A percentile compares a stretch with the other conserved stretches of the same genome.
These are phyloP conservation scores for Ephydatia muelleri DNA, from an alignment of 37 sponge, comb jelly and placozoan genomes.

Conservation along the genomic window DNA sequence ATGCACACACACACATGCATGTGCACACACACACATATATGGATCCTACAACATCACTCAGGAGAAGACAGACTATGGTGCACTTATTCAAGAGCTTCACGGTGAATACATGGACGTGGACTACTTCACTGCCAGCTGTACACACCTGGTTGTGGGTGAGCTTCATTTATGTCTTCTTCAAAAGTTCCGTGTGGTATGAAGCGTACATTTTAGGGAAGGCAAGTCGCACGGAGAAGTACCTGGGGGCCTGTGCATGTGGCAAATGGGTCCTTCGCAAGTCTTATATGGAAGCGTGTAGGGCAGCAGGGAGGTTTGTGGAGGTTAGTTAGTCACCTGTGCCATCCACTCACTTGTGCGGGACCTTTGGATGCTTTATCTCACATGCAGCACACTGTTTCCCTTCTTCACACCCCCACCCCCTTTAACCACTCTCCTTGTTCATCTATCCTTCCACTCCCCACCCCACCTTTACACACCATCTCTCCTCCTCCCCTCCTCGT, in stretches of 20 bases:
- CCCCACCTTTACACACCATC: not conserved
- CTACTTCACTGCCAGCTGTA: slow-evolving; percentile 68
- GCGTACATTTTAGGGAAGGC: slow-evolving; percentile 47
- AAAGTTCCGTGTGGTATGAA: not conserved
- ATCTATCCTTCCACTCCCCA: not conserved
- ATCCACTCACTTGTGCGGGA: no score
- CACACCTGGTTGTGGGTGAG: slow-evolving; percentile 78
- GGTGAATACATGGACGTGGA: slow-evolving; percentile 61
- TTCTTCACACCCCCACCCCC: no score
- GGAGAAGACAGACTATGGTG: slow-evolving; percentile 75
- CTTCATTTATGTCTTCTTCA: no score
- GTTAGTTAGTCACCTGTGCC: slow-evolving; percentile 6
- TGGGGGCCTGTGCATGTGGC: slow-evolving; percentile 86
- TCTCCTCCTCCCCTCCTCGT: not conserved
- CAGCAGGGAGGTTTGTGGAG: slow-evolving; percentile 66
- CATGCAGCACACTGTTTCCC: no score
- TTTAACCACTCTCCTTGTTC: no score
- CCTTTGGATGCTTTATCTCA: no score
- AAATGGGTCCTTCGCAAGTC: slow-evolving; percentile 87
- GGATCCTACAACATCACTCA: no score
- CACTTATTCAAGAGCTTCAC: slow-evolving; percentile 69
- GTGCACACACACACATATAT: not conserved
- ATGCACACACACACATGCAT: not conserved
- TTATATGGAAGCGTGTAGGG: slow-evolving; percentile 75
- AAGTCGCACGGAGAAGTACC: slow-evolving; percentile 84